A percentile compares a stretch with the other conserved stretches of the same genome.
Conservation (phyloP, 2,888 invertebrate genomes). For the Phragmatobia fuliginosa region DNA sequence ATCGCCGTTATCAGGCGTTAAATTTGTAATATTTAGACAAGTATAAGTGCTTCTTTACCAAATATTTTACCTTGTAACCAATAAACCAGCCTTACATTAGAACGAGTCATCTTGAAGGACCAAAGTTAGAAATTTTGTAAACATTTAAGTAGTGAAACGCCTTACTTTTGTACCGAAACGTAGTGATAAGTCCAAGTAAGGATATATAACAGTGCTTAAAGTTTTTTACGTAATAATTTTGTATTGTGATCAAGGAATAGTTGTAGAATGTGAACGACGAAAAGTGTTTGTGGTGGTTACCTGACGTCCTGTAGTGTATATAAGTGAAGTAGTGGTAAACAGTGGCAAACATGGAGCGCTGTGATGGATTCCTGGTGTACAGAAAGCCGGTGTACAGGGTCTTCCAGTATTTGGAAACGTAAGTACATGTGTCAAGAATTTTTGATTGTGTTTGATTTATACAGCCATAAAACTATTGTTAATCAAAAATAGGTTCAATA, state of each 20-base stretch:
- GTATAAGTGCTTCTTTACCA: constrained; percentile 76
- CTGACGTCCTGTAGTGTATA: constrained; percentile 59
- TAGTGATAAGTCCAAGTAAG: constrained; percentile 54
- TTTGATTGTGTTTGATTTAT: neutral
- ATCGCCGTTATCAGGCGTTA: constrained; percentile 81
- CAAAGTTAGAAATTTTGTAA: constrained; percentile 76
- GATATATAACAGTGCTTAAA: constrained; percentile 37
- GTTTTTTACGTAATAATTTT: constrained; percentile 46
- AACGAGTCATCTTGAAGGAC: constrained; percentile 80
- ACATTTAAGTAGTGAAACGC: constrained; percentile 71
- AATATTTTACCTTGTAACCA: constrained; percentile 71
- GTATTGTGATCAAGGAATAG: constrained; percentile 36
- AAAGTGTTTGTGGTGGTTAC: constrained; percentile 48
- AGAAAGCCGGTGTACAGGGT: constrained; percentile 93
- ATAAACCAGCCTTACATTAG: constrained; percentile 75
- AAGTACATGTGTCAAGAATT: constrained; percentile 76
- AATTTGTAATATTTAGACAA: constrained; percentile 59
- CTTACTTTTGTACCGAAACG: constrained; percentile 75
- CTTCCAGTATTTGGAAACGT: constrained; percentile 94
- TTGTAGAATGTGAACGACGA: constrained; percentile 40
- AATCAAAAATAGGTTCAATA: too few relatives aligned
- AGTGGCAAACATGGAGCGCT: constrained; percentile 89
- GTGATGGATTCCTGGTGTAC: constrained; percentile 93
- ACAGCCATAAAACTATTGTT: too few relatives aligned
- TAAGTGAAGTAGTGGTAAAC: constrained; percentile 47